Evolutionary conservation across 2,888 invertebrate species (phyloP).

Genomic region (Campoplex capitator): DNA sequence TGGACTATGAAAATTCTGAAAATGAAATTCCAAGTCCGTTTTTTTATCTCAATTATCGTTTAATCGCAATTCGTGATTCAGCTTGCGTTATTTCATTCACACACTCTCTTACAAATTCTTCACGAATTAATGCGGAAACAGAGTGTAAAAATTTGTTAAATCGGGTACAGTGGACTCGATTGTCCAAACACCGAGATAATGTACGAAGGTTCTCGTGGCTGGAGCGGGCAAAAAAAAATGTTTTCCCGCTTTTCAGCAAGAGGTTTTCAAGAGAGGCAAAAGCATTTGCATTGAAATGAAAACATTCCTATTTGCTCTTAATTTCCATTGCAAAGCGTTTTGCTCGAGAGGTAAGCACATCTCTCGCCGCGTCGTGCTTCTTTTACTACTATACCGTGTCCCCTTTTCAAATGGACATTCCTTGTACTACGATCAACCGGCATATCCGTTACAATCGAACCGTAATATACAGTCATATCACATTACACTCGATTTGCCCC

Average conservation of each 20-base stretch:
- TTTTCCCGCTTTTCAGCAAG: not conserved
- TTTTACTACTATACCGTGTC: slow-evolving; percentile 5
- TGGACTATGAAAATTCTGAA: not conserved
- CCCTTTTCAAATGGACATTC: slow-evolving; percentile 74
- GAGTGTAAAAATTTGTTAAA: slow-evolving; percentile 44
- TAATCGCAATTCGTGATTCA: not conserved
- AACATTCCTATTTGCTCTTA: slow-evolving; percentile 74
- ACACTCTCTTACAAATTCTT: not conserved
- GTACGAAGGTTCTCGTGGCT: not conserved
- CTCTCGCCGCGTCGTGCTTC: slow-evolving; percentile 53
- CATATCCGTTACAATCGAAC: slow-evolving; percentile 70
- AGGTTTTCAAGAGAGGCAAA: not conserved
- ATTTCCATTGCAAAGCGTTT: slow-evolving; percentile 67
- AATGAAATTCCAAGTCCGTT: not conserved
- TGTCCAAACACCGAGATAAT: slow-evolving; percentile 23
- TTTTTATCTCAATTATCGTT: not conserved
- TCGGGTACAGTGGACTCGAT: slow-evolving; percentile 22
- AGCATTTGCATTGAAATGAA: slow-evolving; percentile 77
- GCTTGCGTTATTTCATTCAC: not conserved
- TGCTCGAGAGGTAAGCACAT: slow-evolving; percentile 50
- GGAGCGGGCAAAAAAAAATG: not conserved
- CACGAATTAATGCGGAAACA: slow-evolving; percentile 2
- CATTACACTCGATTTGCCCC: not conserved
- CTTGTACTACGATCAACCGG: slow-evolving; percentile 73
- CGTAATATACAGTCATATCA: slow-evolving; percentile 1